These are phyloP conservation scores for Sarcophaga bullata DNA, from an alignment of 1,140 invertebrate species.

Conservation along the genomic window DNA sequence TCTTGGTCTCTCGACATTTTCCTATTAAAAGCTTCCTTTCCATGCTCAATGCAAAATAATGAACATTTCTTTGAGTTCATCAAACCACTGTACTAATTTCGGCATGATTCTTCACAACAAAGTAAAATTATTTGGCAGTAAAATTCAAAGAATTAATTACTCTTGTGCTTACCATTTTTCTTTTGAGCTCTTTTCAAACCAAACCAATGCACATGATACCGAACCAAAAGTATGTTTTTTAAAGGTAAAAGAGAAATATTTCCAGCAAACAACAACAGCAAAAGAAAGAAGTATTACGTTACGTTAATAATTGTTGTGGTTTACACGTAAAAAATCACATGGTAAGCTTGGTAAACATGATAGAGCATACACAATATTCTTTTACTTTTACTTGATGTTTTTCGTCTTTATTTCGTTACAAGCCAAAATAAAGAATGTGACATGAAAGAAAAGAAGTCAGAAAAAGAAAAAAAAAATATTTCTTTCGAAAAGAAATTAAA, in stretches of 20 bases:
- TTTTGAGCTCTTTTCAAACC: no score
- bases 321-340: neutral
- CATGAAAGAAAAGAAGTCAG: neutral
- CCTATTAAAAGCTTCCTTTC: no score
- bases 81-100: neutral
- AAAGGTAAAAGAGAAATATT: neutral
- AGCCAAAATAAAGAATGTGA: no score
- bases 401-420: no score
- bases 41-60: neutral
- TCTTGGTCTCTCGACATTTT: no score
- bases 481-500: neutral
- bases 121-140: neutral
- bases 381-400: no score
- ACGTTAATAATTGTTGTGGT: slow-evolving; percentile 21
- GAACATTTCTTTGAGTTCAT: neutral
- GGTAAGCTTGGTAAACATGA: neutral
- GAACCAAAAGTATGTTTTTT: neutral
- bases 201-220: neutral
- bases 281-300: neutral
- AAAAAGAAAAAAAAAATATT: slow-evolving; percentile 3
- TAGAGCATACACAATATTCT: no score
- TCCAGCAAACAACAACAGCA: neutral
- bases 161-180: neutral
- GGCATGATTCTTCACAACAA: neutral
- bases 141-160: neutral